Percentiles rank a stretch among this genome's conserved stretches.
Conservation (phyloP, 2,888 invertebrate species). For the Eurois occulta region DNA sequence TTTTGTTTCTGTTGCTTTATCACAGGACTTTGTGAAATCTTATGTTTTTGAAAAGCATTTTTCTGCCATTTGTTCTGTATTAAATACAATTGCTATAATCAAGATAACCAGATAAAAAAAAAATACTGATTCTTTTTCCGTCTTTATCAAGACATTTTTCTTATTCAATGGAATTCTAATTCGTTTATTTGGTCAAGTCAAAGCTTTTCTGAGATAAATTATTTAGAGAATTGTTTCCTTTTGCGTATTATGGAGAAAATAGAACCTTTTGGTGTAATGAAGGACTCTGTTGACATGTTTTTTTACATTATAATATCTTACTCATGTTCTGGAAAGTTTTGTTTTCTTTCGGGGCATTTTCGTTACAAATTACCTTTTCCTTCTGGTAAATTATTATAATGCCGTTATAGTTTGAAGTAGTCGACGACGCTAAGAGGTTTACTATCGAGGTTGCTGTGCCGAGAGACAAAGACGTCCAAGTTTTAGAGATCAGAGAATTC, state of each 20-base stretch:
- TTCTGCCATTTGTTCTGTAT: conserved; percentile 4
- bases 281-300: too few relatives aligned
- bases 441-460: conserved; percentile 27
- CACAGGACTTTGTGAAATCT: neutral
- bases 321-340: too few relatives aligned
- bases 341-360: too few relatives aligned
- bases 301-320: too few relatives aligned
- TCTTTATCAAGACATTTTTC: neutral
- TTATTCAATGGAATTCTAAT: neutral
- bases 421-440: neutral
- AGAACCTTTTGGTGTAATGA: neutral
- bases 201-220: neutral
- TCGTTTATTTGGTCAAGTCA: neutral
- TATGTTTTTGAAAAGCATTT: neutral
- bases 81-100: neutral
- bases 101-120: neutral
- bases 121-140: conserved; percentile 6
- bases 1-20: neutral
- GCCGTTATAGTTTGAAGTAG: neutral
- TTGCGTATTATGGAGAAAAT: too few relatives aligned
- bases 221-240: neutral
- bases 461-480: conserved; percentile 29
- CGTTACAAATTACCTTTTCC: too few relatives aligned
- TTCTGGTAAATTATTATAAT: too few relatives aligned
- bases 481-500: conserved; percentile 39